Percentiles rank a stretch among this genome's conserved stretches.
Evolutionary conservation across 2,113 vertebrate genomes (phyloP).

Genomic region (Plecturocebus donacophilus): DNA sequence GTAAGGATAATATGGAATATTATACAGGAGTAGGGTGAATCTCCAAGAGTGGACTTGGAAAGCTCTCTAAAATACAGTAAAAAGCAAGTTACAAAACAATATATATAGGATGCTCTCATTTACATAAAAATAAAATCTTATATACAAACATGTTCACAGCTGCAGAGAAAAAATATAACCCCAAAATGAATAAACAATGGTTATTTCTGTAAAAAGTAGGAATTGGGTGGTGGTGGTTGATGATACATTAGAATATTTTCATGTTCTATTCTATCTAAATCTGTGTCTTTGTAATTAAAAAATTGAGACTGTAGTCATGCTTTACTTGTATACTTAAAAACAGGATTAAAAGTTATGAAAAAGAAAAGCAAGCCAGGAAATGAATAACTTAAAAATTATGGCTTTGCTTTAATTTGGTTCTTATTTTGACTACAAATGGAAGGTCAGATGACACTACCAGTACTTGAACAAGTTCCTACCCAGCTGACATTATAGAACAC

Average conservation of each 20-base stretch:
- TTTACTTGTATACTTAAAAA: background rate
- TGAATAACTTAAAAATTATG: constrained; percentile 13
- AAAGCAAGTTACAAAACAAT: background rate
- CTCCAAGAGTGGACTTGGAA: background rate
- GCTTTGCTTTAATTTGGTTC: background rate
- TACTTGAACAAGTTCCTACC: background rate
- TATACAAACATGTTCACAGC: background rate
- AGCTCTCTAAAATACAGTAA: background rate
- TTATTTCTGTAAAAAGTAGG: background rate
- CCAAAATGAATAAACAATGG: constrained; percentile 11
- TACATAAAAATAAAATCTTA: constrained; percentile 22
- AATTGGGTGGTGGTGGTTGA: background rate
- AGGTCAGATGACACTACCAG: background rate
- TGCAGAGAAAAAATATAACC: background rate
- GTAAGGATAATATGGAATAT: background rate
- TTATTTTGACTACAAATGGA: constrained; percentile 15
- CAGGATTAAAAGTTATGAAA: background rate
- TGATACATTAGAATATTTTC: background rate
- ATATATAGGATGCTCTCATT: background rate
- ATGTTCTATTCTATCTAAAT: background rate
- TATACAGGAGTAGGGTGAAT: background rate
- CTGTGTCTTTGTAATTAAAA: background rate
- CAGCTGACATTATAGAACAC: constrained; percentile 4
- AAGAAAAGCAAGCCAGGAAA: background rate
- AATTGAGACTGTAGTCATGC: background rate